Evolutionary conservation across 2,113 vertebrate species (phyloP), one percentile per base, ranked within the genome.

Genomic region (Crocuta crocuta): DNA sequence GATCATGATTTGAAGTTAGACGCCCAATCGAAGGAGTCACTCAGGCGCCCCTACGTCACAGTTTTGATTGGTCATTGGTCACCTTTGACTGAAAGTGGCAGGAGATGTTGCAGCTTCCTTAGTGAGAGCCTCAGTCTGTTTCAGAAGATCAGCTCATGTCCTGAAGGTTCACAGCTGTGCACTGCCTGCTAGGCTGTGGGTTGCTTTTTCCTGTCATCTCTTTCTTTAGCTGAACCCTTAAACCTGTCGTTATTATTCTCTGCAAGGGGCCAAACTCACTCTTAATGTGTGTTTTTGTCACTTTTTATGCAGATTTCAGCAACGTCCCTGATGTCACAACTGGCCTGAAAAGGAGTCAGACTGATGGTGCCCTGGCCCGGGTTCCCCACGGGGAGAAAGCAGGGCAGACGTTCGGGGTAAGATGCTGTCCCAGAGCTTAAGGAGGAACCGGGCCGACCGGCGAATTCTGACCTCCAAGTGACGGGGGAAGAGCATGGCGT

Each of bases 381-480:
- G 96, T 96, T 1, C 91, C 98, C 15, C 93, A 92, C 65, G 97
- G 97, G 68, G 98, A 99, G 94, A 98, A 98, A 53, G 79, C 96
- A 7, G 99, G 99, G 90, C 98, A 98, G 33, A 98, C 98, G 6
- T 99, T 98, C 97, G 98, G 98, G 99, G 99, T 99, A 99, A 99
- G 99, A 84, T 12, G 13, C 24, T 9, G 13, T 9, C 83, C 79
- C 48, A 11, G 0, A 1, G 0, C n/a, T 17, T 33, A 61, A 45
- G 8, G 11, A 2, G 61, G 28, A 43, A 9, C 28, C 9, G 2
- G 3, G 65, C 55, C 26, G 73, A 13, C 48, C 4, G 2, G 1
- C 16, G 12, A 0, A 19, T 13, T 10, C 81, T 66, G 5, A 21
- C 31, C 43, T 63, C 43, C 21, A 16, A 17, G 31, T 2, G 48